Conservation (phyloP, 2,888 invertebrate species). For the Andrena praecox region DNA sequence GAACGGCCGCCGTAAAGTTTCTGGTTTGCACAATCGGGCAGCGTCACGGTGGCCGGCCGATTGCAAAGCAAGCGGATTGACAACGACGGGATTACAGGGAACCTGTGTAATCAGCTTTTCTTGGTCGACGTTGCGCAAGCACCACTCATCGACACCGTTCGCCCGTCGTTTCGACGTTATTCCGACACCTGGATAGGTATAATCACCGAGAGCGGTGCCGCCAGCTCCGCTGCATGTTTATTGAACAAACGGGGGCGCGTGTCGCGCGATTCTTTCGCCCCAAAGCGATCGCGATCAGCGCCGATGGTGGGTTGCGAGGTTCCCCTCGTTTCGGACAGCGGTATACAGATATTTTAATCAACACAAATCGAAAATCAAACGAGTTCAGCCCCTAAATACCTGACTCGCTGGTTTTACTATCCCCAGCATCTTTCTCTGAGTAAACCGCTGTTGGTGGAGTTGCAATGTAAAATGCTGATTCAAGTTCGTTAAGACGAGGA, state of each 20-base stretch:
- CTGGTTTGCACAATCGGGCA: slow-evolving; percentile 32
- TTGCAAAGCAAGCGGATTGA: slow-evolving; percentile 49
- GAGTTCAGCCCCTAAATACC: background rate
- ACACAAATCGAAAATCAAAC: no score
- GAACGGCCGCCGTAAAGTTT: slow-evolving; percentile 39
- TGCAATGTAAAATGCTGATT: background rate
- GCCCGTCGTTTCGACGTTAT: slow-evolving; percentile 28
- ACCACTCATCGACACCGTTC: slow-evolving; percentile 44
- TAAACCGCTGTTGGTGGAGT: background rate
- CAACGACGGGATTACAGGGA: slow-evolving; percentile 19
- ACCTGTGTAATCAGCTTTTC: slow-evolving; percentile 36
- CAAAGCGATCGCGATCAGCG: slow-evolving; percentile 26
- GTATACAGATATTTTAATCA: no score
- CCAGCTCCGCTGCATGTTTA: slow-evolving; percentile 48
- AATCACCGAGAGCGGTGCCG: slow-evolving; percentile 49
- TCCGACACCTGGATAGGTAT: slow-evolving; percentile 41
- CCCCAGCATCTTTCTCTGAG: background rate
- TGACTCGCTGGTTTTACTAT: background rate
- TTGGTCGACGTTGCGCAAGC: slow-evolving; percentile 56
- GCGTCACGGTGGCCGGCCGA: slow-evolving; percentile 28
- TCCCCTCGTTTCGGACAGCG: background rate
- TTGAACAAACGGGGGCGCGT: slow-evolving; percentile 58
- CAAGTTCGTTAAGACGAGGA: background rate
- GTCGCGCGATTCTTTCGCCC: slow-evolving; percentile 38
- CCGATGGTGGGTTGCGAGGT: background rate